Evolutionary conservation across 2,113 vertebrate species (phyloP).

Genomic region (Zapornia atra): DNA sequence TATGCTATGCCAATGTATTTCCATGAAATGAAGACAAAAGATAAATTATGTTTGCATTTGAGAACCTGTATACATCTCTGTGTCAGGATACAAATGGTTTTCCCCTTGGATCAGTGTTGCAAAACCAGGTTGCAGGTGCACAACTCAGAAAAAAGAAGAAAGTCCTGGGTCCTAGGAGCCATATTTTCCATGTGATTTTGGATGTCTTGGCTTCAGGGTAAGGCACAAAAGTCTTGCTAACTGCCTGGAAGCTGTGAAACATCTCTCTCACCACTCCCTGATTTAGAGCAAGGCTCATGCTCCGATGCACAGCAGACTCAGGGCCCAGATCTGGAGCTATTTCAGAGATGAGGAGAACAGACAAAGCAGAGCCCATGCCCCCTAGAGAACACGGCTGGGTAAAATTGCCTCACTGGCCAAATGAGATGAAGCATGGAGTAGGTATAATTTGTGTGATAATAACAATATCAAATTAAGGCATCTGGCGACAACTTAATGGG

Average conservation of each 20-base stretch:
- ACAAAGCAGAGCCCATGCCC: neutral
- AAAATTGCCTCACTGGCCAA: conserved; percentile 17
- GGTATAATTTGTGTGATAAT: conserved; percentile 51
- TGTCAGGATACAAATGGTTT: neutral
- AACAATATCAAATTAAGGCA: conserved; percentile 51
- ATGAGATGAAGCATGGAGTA: neutral
- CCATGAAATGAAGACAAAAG: neutral
- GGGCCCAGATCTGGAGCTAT: neutral
- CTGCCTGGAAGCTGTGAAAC: neutral
- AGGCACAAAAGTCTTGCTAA: neutral
- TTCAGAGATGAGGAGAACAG: neutral
- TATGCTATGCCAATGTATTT: neutral
- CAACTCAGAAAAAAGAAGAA: neutral
- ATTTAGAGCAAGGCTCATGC: neutral
- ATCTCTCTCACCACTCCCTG: neutral
- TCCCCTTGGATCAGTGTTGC: neutral
- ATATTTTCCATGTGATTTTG: neutral
- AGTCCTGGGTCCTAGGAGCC: neutral
- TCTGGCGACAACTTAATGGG: neutral
- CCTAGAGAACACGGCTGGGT: neutral
- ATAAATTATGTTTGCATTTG: neutral
- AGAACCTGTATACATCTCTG: neutral
- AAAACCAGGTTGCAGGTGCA: neutral
- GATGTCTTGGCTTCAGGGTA: neutral
- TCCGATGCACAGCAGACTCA: neutral